Evolutionary conservation across 2,113 vertebrate genomes (phyloP).

Genomic region (Thamnaconus septentrionalis): DNA sequence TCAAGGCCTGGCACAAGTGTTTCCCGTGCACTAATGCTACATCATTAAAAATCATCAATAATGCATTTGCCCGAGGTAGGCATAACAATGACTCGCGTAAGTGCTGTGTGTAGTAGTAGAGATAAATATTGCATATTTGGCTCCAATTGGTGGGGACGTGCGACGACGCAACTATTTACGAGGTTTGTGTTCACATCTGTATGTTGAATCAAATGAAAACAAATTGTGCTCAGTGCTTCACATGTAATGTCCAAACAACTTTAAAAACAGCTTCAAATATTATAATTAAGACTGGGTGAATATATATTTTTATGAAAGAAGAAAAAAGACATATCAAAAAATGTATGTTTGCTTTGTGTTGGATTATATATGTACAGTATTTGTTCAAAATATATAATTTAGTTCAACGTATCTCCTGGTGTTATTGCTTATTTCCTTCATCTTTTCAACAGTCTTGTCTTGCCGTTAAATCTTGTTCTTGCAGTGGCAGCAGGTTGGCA

Average conservation of each 20-base stretch:
- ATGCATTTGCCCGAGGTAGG: constrained; percentile 67
- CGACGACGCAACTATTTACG: constrained; percentile 2
- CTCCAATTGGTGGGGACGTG: constrained; percentile 6
- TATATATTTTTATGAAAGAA: too few relatives aligned
- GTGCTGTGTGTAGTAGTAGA: constrained; percentile 34
- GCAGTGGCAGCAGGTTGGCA: too few relatives aligned
- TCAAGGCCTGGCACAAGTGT: constrained; percentile 53
- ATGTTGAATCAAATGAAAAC: neutral
- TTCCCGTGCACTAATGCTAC: constrained; percentile 61
- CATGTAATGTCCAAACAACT: neutral
- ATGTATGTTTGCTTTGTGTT: too few relatives aligned
- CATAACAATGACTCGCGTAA: constrained; percentile 54
- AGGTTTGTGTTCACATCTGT: neutral
- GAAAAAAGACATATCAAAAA: too few relatives aligned
- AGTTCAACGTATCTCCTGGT: too few relatives aligned
- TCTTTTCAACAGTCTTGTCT: too few relatives aligned
- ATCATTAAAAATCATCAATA: constrained; percentile 72
- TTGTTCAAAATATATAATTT: too few relatives aligned
- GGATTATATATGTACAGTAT: too few relatives aligned
- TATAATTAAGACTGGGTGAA: too few relatives aligned
- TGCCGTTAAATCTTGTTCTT: too few relatives aligned
- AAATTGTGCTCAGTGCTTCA: neutral
- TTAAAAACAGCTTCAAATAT: neutral
- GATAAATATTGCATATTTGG: constrained; percentile 45
- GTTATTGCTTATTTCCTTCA: too few relatives aligned